These are phyloP conservation scores for Melieria crassipennis DNA, from an alignment of 2,888 invertebrate species.

Conservation along the genomic window DNA sequence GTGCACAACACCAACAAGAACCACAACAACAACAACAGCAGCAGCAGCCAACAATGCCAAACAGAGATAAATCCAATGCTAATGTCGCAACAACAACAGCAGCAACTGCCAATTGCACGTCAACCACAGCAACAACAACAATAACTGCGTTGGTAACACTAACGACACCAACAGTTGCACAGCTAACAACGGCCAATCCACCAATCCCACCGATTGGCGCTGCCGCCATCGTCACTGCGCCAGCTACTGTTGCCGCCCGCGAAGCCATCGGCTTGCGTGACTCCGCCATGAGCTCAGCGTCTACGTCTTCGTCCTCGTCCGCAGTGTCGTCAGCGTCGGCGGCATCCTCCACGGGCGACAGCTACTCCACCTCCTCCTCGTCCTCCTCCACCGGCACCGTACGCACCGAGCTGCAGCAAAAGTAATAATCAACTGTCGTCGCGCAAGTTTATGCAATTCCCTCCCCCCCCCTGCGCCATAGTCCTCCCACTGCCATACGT, in stretches of 20 bases:
- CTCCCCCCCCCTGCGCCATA: too few species aligned
- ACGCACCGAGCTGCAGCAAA: slow-evolving; percentile 62
- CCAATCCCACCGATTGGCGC: slow-evolving; percentile 26
- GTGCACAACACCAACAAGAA: slow-evolving; percentile 35
- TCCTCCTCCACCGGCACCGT: slow-evolving; percentile 64
- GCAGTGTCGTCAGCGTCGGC: slow-evolving; percentile 36
- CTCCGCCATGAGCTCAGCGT: slow-evolving; percentile 28
- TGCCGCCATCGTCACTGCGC: slow-evolving; percentile 41
- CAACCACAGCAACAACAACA: slow-evolving; percentile 31
- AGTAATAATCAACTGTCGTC: slow-evolving; percentile 21
- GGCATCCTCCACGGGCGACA: slow-evolving; percentile 20
- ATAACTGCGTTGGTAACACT: slow-evolving; percentile 35
- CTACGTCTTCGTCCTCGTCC: slow-evolving; percentile 37
- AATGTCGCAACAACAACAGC: slow-evolving; percentile 30
- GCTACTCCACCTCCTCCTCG: slow-evolving; percentile 45
- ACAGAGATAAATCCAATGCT: slow-evolving; percentile 3
- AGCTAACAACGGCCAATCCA: slow-evolving; percentile 17
- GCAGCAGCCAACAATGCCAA: slow-evolving; percentile 31
- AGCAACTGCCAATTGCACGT: slow-evolving; percentile 32
- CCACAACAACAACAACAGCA: slow-evolving; percentile 38
- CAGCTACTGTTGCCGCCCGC: slow-evolving; percentile 36
- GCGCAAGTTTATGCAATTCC: slow-evolving; percentile 5
- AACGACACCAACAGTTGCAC: slow-evolving; percentile 23
- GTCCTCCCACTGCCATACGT: too few species aligned
- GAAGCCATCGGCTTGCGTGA: background rate